These are phyloP conservation scores for Drosophila navojoa DNA, from an alignment of 1,140 invertebrate species.

Conservation along the genomic window DNA sequence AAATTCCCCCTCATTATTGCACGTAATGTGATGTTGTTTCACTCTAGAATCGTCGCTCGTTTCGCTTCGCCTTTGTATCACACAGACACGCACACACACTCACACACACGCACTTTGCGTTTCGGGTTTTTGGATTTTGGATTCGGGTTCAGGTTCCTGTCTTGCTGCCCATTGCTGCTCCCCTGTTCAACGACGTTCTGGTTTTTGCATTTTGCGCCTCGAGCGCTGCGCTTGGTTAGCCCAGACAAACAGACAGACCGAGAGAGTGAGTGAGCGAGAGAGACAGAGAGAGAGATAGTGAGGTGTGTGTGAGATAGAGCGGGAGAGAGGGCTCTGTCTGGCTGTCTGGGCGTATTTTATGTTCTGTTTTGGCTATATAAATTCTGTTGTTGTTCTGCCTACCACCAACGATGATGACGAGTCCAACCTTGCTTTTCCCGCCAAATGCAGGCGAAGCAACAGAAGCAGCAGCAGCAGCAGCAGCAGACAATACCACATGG, in stretches of 20 bases:
- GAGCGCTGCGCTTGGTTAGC: constrained; percentile 48
- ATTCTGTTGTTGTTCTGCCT: constrained; percentile 48
- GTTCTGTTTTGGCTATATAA: constrained; percentile 73
- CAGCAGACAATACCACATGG: constrained; percentile 78
- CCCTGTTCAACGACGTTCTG: constrained; percentile 68
- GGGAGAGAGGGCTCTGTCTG: neutral
- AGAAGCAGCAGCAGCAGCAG: constrained; percentile 14
- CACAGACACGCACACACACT: constrained; percentile 23
- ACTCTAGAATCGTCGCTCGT: constrained; percentile 67
- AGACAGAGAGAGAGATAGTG: constrained; percentile 1
- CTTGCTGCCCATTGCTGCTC: constrained; percentile 51
- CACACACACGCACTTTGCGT: constrained; percentile 7
- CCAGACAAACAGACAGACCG: constrained; percentile 15
- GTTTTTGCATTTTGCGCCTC: constrained; percentile 65
- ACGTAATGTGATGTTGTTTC: constrained; percentile 75
- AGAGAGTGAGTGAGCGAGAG: neutral
- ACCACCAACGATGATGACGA: constrained; percentile 41
- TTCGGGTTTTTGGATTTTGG: constrained; percentile 45
- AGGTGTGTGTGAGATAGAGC: neutral
- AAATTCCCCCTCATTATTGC: constrained; percentile 59
- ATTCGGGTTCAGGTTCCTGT: constrained; percentile 52
- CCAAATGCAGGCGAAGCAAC: constrained; percentile 62
- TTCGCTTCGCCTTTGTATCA: constrained; percentile 37
- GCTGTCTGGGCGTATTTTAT: constrained; percentile 50
- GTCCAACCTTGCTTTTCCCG: constrained; percentile 65